Evolutionary conservation across 2,113 vertebrate genomes (phyloP), one percentile per base, ranked within the genome.

Genomic region (Pygoscelis antarcticus): DNA sequence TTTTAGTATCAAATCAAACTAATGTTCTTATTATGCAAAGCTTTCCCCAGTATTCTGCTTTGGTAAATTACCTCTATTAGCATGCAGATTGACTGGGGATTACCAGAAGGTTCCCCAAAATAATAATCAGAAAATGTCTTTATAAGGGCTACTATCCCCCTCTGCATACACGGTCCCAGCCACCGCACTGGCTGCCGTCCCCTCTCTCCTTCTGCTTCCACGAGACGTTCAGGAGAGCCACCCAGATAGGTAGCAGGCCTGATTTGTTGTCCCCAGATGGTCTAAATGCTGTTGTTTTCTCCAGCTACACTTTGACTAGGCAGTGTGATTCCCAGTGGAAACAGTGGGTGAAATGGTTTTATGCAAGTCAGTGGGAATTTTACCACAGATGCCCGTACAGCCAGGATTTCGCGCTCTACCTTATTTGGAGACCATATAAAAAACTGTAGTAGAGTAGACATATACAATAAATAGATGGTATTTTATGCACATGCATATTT

Each of bases 51-150:
- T 77, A 52, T 91, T 90, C 90, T 89, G 96, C 96, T 97, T 88
- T 61, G 95, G 95, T 97, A 98, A 98, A 97, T 96, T 91, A 97
- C 96, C 95, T 95, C 96, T 92, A 97, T 97, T 98, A 98, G 96
- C 95, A 98, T 98, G 97, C 96, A 97, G 96, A 98, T 97, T 97
- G 97, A 95, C 96, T 96, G 93, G 82, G 97, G 98, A 97, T 97
- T 97, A 98, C 96, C 97, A 97, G 96, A 90, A 96, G 96, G 97
- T 97, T 94, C 96, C 96, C 95, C 95, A 92, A 98, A 98, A 98
- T 96, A 96, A 96, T 95, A 49, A 94, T 97, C 93, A 95, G 97
- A 97, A 96, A 88, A 96, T 92, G 92, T 97, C 96, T 97, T 96
- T 98, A 95, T 89, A 85, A 97, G 97, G 96, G 95, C 89, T 60